phyloP scores from a whole-genome alignment of 1,140 invertebrate species.

The Drosophila cardini region DNA sequence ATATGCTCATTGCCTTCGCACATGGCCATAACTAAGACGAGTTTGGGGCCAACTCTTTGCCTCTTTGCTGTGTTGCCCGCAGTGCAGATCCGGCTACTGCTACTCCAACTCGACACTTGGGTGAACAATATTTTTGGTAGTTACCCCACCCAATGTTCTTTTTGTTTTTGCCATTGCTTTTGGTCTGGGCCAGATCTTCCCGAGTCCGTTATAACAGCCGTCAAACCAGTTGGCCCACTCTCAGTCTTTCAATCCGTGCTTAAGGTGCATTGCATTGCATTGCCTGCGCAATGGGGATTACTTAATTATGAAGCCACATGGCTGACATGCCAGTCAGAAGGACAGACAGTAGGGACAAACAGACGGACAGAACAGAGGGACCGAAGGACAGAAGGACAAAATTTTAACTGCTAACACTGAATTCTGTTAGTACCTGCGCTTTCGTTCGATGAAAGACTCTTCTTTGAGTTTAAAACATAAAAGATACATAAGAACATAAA shows the following conservation, averaged over 20 bases:
- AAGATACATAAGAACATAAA: no score
- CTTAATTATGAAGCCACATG: constrained; percentile 74
- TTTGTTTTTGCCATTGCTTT: neutral
- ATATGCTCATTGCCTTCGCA: constrained; percentile 64
- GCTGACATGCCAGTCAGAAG: constrained; percentile 30
- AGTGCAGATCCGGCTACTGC: constrained; percentile 66
- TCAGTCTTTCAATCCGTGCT: constrained; percentile 48
- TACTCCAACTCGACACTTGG: constrained; percentile 40
- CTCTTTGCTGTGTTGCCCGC: constrained; percentile 55
- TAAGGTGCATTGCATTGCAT: constrained; percentile 71
- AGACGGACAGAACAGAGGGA: neutral
- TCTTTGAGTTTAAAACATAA: no score
- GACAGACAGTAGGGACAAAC: neutral
- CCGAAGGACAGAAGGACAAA: constrained; percentile 7
- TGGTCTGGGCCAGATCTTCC: constrained; percentile 45
- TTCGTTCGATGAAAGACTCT: no score
- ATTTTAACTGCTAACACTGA: constrained; percentile 10
- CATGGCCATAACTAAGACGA: constrained; percentile 48
- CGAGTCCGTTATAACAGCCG: constrained; percentile 59
- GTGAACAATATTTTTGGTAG: constrained; percentile 50
- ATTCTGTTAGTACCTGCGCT: neutral
- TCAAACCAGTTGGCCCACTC: constrained; percentile 69
- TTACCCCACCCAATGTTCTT: constrained; percentile 47
- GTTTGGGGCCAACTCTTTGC: constrained; percentile 23
- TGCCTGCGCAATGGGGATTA: constrained; percentile 66